phyloP scores from a whole-genome alignment of 2,797 vertebrate genomes.

The Acanthurus lineatus region DNA sequence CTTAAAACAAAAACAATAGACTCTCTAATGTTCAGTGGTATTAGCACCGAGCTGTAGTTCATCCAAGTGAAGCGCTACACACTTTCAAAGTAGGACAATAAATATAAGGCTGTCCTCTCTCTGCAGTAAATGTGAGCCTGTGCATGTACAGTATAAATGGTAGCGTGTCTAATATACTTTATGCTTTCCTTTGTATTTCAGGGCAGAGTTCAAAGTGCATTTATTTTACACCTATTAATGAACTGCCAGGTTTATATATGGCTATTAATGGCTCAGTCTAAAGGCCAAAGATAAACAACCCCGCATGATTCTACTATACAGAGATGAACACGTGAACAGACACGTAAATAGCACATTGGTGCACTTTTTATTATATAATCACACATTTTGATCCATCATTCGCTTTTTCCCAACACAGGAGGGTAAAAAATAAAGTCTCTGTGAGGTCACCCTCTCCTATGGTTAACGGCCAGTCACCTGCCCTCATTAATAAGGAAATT shows the following conservation, averaged over 20 bases:
- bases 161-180: conserved; percentile 2
- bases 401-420: conserved; percentile 47
- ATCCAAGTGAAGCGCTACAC: conserved; percentile 38
- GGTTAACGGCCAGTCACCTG: conserved; percentile 76
- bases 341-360: background rate
- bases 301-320: background rate
- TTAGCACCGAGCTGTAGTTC: conserved; percentile 38
- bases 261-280: conserved; percentile 4
- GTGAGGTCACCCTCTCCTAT: conserved; percentile 77
- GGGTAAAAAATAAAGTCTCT: conserved; percentile 33
- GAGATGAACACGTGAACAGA: conserved; percentile 9
- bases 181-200: conserved; percentile 26
- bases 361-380: conserved; percentile 20
- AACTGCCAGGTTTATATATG: background rate
- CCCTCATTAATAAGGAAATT: conserved; percentile 88
- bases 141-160: background rate
- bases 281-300: conserved; percentile 15
- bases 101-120: background rate
- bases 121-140: conserved; percentile 29
- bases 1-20: conserved; percentile 42
- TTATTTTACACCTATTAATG: background rate
- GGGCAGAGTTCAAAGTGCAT: conserved; percentile 22
- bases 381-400: conserved; percentile 21
- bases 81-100: conserved; percentile 32
- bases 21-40: conserved; percentile 38